Conservation (phyloP, 2,888 invertebrate species). For the Stenchaetothrips biformis region DNA sequence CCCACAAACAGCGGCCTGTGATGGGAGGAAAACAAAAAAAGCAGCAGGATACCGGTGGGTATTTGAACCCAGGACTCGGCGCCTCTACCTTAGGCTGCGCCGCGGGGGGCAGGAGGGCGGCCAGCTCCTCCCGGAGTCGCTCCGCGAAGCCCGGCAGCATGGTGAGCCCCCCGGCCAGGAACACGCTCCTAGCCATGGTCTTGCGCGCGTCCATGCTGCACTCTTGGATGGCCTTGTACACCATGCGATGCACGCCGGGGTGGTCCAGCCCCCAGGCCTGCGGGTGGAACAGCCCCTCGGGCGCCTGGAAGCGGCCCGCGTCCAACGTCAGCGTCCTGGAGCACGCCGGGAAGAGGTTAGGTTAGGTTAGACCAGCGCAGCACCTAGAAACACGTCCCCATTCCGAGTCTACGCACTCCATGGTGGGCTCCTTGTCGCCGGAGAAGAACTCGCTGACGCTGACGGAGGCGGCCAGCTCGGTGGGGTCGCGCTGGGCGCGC, state of each 20-base stretch:
- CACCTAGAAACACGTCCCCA: not conserved
- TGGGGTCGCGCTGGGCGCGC: slow-evolving; percentile 16
- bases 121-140: slow-evolving; percentile 1
- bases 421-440: slow-evolving; percentile 22
- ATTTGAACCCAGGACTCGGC: not conserved
- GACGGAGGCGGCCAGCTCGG: not conserved
- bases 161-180: slow-evolving; percentile 11
- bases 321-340: slow-evolving; percentile 1
- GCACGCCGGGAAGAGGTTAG: not conserved
- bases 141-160: slow-evolving; percentile 13
- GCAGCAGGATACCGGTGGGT: not conserved
- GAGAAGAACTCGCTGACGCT: slow-evolving; percentile 13
- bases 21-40: not conserved
- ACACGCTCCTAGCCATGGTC: slow-evolving; percentile 7
- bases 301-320: slow-evolving; percentile 17
- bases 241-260: slow-evolving; percentile 13
- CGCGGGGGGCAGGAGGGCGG: not conserved
- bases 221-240: slow-evolving; percentile 18
- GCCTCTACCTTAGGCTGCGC: not conserved
- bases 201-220: slow-evolving; percentile 15
- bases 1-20: not conserved
- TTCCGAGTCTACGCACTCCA: not conserved
- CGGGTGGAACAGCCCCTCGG: slow-evolving; percentile 9
- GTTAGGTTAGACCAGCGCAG: not conserved
- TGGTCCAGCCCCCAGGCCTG: slow-evolving; percentile 14